These are phyloP conservation scores for Antigone vipio DNA, from an alignment of 2,113 vertebrate species.

Conservation along the genomic window DNA sequence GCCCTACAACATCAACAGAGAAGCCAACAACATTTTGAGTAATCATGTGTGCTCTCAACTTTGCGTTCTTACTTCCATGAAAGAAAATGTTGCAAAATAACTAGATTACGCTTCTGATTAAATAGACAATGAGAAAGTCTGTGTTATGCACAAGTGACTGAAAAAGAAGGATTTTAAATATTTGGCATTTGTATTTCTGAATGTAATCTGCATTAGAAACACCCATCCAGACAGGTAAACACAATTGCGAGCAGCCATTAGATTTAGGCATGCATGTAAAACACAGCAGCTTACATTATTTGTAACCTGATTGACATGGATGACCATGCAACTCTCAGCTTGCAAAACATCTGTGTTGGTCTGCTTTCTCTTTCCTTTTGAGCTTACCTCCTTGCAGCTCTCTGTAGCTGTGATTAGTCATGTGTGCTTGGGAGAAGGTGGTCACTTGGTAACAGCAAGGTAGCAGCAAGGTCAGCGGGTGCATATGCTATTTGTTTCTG, in stretches of 20 bases:
- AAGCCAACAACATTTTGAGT: neutral
- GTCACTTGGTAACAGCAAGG: neutral
- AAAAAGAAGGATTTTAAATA: neutral
- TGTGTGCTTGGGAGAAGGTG: neutral
- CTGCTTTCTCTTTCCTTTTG: neutral
- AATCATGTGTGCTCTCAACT: neutral
- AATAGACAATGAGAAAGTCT: neutral
- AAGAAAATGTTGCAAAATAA: neutral
- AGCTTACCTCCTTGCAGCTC: neutral
- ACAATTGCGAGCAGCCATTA: neutral
- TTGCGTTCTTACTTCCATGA: neutral
- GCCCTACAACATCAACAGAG: neutral
- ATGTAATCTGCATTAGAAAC: neutral
- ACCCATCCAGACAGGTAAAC: neutral
- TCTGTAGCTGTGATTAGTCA: neutral
- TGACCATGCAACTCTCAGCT: neutral
- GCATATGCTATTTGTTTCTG: neutral
- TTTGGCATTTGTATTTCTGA: neutral
- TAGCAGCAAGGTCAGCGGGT: neutral
- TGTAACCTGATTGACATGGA: neutral
- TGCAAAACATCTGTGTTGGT: neutral
- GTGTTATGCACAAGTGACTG: neutral
- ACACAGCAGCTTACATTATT: neutral
- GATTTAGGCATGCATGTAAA: neutral
- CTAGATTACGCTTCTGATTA: neutral